Base-by-base conservation (phyloP, 2,888 invertebrate species). In the Anaspis maculata region DNA sequence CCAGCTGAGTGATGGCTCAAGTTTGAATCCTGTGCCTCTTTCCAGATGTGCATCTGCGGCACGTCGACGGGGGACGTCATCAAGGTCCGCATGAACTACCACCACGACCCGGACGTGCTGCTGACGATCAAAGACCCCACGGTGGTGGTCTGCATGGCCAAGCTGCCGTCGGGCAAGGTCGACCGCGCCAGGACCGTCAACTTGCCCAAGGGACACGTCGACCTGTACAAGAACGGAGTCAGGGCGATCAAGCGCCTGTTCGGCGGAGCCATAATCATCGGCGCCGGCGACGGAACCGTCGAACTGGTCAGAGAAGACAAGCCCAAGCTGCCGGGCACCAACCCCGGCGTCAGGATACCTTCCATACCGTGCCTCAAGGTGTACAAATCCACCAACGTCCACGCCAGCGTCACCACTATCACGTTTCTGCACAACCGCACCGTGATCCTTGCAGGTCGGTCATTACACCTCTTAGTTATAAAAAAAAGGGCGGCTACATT, bases 221-320 rank as follows among this genome's bases (percentile, higher is more conserved):
- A 71, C 27, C 69, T 78, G 41, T 80, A 78, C 43, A 71, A 71
- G 38, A 68, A 70, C 61, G 77, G 83, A 12, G 76, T 87, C 1
- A 75, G 79, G 33, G 71, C 77, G 1, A 68, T 85, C 9, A 54
- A 77, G 11, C 68, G 82, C 31, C 60, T 83, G 53, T 68, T 68
- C 0, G 70, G 73, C 29, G 76, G 76, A 0, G 71, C 72, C 38
- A 51, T 87, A 13, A 62, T 91, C 2, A 76, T 92, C 36, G 94
- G 92, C 1, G 78, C 83, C 3, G 94, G 94, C 0, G 83, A 89
- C 62, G 94, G 94, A 0, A 78, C 77, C 0, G 64, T 92, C 0
- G 86, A 88, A 44, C 45, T 85, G 13, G 74, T 85, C 1, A 75
- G 77, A 48, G 64, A 64, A 41, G 48, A 47, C 9, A 32, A 42